Conservation (phyloP, 1,140 invertebrate species). For the Anoplophora glabripennis region DNA sequence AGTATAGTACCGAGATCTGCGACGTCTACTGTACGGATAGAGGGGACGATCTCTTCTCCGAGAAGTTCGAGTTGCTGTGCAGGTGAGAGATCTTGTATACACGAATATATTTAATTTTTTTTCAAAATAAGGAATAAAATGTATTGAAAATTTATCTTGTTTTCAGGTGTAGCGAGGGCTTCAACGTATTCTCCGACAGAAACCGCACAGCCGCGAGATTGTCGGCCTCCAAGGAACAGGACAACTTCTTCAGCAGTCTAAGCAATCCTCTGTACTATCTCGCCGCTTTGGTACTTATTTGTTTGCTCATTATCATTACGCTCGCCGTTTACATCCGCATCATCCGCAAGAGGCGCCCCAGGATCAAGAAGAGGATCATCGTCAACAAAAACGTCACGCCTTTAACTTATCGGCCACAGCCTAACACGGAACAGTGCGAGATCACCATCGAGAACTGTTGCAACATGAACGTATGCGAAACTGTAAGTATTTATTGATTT, state of each 20-base stretch:
- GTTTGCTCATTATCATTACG: conserved; percentile 40
- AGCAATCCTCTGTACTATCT: conserved; percentile 5
- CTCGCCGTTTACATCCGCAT: conserved; percentile 45
- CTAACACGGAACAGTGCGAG: conserved; percentile 69
- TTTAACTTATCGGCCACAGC: conserved; percentile 65
- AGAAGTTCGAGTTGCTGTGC: conserved; percentile 8
- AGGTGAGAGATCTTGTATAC: conserved; percentile 5
- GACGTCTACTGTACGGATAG: conserved; percentile 22
- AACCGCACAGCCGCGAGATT: conserved; percentile 8
- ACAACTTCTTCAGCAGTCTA: conserved; percentile 18
- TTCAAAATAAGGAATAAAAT: no score
- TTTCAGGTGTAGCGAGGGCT: conserved; percentile 24
- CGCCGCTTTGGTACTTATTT: conserved; percentile 24
- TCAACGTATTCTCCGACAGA: not conserved
- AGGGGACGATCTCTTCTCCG: not conserved
- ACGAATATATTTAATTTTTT: no score
- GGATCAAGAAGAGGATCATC: conserved; percentile 74
- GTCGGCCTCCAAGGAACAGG: not conserved
- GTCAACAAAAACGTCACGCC: conserved; percentile 72
- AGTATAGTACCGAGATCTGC: conserved; percentile 45
- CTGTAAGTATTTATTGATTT: conserved; percentile 59
- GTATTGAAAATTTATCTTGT: no score
- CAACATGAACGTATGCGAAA: conserved; percentile 90
- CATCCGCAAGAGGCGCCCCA: conserved; percentile 51
- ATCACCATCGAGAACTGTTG: conserved; percentile 88